phyloP scores from a whole-genome alignment of 2,113 vertebrate species.

The Mellivora capensis region DNA sequence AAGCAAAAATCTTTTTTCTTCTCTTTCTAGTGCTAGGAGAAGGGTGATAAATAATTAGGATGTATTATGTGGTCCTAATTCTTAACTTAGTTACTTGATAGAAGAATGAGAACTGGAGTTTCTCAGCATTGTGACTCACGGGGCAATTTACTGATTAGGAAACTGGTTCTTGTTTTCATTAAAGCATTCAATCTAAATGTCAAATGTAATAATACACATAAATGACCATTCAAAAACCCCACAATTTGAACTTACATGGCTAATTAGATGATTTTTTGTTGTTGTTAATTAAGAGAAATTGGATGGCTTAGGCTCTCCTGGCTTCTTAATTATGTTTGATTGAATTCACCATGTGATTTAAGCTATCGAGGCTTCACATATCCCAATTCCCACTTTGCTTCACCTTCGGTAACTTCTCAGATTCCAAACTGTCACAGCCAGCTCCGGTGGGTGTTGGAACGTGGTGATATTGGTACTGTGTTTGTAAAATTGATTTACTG shows the following conservation, averaged over 20 bases:
- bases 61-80: constrained; percentile 49
- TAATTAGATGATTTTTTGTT: constrained; percentile 56
- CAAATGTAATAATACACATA: constrained; percentile 67
- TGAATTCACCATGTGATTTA: constrained; percentile 39
- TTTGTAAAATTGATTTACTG: constrained; percentile 59
- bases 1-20: neutral
- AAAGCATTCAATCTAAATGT: constrained; percentile 65
- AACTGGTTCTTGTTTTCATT: constrained; percentile 68
- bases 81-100: constrained; percentile 48
- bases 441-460: constrained; percentile 7
- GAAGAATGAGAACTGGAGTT: constrained; percentile 26
- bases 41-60: constrained; percentile 52
- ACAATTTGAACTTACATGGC: constrained; percentile 46
- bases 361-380: neutral
- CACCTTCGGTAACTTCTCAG: constrained; percentile 8
- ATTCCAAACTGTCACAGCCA: neutral
- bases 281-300: constrained; percentile 66
- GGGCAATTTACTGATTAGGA: constrained; percentile 60
- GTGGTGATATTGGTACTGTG: neutral
- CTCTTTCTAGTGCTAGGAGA: constrained; percentile 3
- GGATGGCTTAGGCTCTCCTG: constrained; percentile 51
- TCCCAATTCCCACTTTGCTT: neutral
- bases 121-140: neutral
- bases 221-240: constrained; percentile 54
- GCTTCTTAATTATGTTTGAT: constrained; percentile 63